Evolutionary conservation across 2,113 vertebrate genomes (phyloP), one percentile per base, ranked within the genome.

Genomic region (Eubucco bourcierii): DNA sequence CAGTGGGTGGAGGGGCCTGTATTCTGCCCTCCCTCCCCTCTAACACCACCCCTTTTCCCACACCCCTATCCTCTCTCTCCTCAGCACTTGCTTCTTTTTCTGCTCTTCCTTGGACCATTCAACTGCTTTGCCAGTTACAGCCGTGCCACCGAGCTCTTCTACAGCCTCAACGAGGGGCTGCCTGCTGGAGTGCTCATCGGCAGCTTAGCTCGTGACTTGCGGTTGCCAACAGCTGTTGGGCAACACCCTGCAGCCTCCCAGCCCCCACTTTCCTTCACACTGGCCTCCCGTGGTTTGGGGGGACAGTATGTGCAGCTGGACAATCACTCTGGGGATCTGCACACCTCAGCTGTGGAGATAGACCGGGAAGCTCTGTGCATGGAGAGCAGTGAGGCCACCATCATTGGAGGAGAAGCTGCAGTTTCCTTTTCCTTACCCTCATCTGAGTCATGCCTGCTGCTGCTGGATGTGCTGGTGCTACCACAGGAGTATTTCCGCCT

Each of bases 401-500:
- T 93, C 50, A 80, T 91, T 0, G 93, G 82, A 15, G 90, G 23
- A 66, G 79, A 70, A 20, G 73, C 77, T 72, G 75, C 95, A 24
- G 64, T 53, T 13, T 88, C 96, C 6, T 95, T 91, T 12, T 93
- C 95, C 5, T 95, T 90, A 3, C 31, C 84, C 24, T 97, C 97
- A 4, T 90, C 96, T 0, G 97, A 98, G 70, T 97, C 98, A 4
- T 99, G 99, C 65, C 92, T 98, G 71, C 97, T 99, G 84, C 98
- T 98, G 17, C 97, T 99, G 97, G 99, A 99, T 53, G 98, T 99
- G 55, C 97, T 99, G 65, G 97, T 99, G 76, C 95, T 99, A 95
- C 99, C 99, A 18, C 99, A 99, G 97, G 98, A 99, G 81, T 98
- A 99, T 93, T 99, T 99, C 77, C 98, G 98, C 94, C 98, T 99